Evolutionary conservation across 2,888 invertebrate species (phyloP).

Genomic region (Mesorhabditis sp.): DNA sequence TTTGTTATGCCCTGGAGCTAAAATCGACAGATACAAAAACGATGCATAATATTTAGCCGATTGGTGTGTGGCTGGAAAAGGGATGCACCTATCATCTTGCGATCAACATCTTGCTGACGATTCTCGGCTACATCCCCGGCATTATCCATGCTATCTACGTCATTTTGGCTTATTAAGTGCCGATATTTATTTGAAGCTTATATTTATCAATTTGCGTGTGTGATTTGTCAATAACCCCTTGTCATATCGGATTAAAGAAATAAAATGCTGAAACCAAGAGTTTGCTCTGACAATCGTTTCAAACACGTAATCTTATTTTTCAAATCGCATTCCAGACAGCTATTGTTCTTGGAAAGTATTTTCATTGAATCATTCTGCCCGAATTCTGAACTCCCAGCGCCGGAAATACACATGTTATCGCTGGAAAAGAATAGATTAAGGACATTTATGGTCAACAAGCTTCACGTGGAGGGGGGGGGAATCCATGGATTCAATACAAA

Average conservation of each 20-base stretch:
- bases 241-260: not conserved
- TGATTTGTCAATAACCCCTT: slow-evolving; percentile 2
- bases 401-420: too few relatives aligned
- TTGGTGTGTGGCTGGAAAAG: slow-evolving; percentile 43
- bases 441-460: too few relatives aligned
- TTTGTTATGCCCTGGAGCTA: not conserved
- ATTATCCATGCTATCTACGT: slow-evolving; percentile 41
- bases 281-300: too few relatives aligned
- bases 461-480: too few relatives aligned
- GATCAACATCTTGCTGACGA: slow-evolving; percentile 41
- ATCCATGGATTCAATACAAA: too few relatives aligned
- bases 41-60: slow-evolving; percentile 27
- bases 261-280: too few relatives aligned
- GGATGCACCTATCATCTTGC: slow-evolving; percentile 41
- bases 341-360: too few relatives aligned
- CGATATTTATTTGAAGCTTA: not conserved
- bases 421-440: too few relatives aligned
- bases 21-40: not conserved
- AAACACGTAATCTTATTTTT: too few relatives aligned
- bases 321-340: too few relatives aligned
- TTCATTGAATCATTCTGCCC: too few relatives aligned
- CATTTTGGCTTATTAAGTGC: slow-evolving; percentile 27
- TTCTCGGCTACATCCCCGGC: slow-evolving; percentile 47
- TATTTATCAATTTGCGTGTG: not conserved
- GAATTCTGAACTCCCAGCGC: too few relatives aligned